A percentile compares a stretch with the other conserved stretches of the same genome.
These are phyloP conservation scores for Tretioscincus oriximinensis DNA, from an alignment of 2,113 vertebrate species.

Conservation along the genomic window DNA sequence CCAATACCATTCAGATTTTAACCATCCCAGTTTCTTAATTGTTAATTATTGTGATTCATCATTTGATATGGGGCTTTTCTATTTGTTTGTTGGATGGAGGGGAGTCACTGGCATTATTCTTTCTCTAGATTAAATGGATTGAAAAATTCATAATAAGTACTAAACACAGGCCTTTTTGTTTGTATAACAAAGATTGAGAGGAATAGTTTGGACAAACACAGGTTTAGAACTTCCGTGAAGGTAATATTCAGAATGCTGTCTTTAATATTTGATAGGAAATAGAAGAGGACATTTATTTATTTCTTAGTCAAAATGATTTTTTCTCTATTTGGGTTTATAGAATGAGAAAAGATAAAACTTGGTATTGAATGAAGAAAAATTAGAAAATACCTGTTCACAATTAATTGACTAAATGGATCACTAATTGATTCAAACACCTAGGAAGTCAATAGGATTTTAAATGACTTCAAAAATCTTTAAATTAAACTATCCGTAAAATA, in stretches of 20 bases:
- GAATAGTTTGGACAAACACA: not conserved
- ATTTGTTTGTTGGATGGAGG: no score
- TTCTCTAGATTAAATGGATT: slow-evolving; percentile 12
- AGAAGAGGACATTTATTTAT: not conserved
- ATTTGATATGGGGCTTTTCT: not conserved
- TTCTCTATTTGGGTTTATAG: not conserved
- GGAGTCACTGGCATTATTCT: not conserved
- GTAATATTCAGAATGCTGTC: not conserved
- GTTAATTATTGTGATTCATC: not conserved
- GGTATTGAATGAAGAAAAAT: not conserved
- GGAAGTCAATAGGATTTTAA: not conserved
- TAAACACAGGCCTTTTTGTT: not conserved
- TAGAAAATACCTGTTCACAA: not conserved
- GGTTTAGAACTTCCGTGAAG: not conserved
- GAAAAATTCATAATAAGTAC: not conserved
- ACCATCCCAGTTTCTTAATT: not conserved
- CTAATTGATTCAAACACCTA: not conserved
- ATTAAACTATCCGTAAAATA: not conserved
- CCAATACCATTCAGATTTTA: slow-evolving; percentile 8
- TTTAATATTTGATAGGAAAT: not conserved
- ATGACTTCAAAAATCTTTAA: slow-evolving; percentile 15
- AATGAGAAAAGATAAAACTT: not conserved
- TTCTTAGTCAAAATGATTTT: not conserved
- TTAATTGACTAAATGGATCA: not conserved
- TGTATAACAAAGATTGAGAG: not conserved